phyloP scores from a whole-genome alignment of 2,797 vertebrate species.

The Oreonectes daqikongensis region DNA sequence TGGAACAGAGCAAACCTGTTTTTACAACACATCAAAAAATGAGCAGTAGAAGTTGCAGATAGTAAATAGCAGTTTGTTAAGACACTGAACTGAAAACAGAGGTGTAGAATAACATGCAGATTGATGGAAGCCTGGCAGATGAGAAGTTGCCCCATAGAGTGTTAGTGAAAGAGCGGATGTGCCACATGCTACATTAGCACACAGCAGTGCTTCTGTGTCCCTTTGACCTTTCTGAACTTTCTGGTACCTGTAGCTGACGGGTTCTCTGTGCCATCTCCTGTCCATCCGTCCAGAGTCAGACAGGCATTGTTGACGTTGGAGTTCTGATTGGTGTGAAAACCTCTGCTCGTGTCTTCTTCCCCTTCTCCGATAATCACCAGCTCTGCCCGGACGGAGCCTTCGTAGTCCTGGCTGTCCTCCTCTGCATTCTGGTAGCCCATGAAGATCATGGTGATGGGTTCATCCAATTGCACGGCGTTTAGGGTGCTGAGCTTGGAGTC shows the following conservation, averaged over 20 bases:
- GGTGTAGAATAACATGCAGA: slow-evolving; percentile 36
- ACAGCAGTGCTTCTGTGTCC: slow-evolving; percentile 49
- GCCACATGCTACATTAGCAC: slow-evolving; percentile 42
- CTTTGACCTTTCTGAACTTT: slow-evolving; percentile 65
- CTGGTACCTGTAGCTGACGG: slow-evolving; percentile 79
- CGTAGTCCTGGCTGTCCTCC: slow-evolving; percentile 74
- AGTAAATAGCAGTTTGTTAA: slow-evolving; percentile 7
- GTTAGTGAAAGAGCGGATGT: slow-evolving; percentile 42
- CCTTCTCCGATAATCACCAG: slow-evolving; percentile 85
- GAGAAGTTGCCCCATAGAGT: slow-evolving; percentile 27
- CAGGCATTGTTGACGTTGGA: slow-evolving; percentile 58
- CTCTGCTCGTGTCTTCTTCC: slow-evolving; percentile 66
- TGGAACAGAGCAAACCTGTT: background rate
- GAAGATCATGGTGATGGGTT: slow-evolving; percentile 92
- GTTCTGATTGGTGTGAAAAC: slow-evolving; percentile 71
- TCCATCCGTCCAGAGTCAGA: background rate
- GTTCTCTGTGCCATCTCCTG: slow-evolving; percentile 57
- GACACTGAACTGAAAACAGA: slow-evolving; percentile 23
- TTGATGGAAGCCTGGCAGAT: slow-evolving; percentile 21
- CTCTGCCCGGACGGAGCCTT: slow-evolving; percentile 84
- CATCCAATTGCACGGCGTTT: slow-evolving; percentile 73
- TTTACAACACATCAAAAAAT: background rate
- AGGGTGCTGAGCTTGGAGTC: slow-evolving; percentile 69
- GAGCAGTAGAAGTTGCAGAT: too few relatives aligned
- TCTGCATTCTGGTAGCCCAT: slow-evolving; percentile 90